Base-by-base conservation (phyloP, 2,888 invertebrate genomes). In the Elmis aenea region DNA sequence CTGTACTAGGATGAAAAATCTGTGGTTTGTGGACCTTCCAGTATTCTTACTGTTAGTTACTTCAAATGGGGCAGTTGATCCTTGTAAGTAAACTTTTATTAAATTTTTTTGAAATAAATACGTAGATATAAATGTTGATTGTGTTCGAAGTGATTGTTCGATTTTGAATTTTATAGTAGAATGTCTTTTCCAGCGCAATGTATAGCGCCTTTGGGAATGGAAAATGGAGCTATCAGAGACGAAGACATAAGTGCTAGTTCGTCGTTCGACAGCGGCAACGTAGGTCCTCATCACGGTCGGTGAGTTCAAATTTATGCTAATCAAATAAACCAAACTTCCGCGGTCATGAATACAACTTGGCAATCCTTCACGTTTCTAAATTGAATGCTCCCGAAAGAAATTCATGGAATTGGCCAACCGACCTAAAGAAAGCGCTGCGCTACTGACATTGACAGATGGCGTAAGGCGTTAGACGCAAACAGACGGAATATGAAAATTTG, bases 271-370 rank as follows among this genome's bases (percentile, higher is more conserved):
- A 78, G 79, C 59, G 83, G 82, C 59, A 86, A 84, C 67, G 90
- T 90, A 47, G 90, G 89, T 55, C 88, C 91, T 38, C 83, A 85
- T 57, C 83, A 85, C 66, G 88, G 84, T 67, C 81, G 92, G 91
- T 89, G 67, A 72, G 72, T 56, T 43, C 38, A 53, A 52, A 52
- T 51, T 48, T 57, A 58, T 57, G 55, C 55, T 55, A 57, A 58
- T 58, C 51, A 48, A 59, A 55, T 55, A 51, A 57, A 47, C 43
- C 46, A 45, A 46, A 47, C 38, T 46, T 42, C 42, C 37, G 42
- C 42, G 38, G 45, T 46, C 42, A 41, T 42, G 53, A 52, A 51
- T 45, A 42, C 44, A 33, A 20, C 30, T 46, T 37, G 35, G 41
- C 50, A 51, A 52, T 53, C 52, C 50, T 52, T 51, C 52, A 51